Base-by-base conservation (phyloP, 2,113 vertebrate genomes). In the Coreoperca whiteheadi region DNA sequence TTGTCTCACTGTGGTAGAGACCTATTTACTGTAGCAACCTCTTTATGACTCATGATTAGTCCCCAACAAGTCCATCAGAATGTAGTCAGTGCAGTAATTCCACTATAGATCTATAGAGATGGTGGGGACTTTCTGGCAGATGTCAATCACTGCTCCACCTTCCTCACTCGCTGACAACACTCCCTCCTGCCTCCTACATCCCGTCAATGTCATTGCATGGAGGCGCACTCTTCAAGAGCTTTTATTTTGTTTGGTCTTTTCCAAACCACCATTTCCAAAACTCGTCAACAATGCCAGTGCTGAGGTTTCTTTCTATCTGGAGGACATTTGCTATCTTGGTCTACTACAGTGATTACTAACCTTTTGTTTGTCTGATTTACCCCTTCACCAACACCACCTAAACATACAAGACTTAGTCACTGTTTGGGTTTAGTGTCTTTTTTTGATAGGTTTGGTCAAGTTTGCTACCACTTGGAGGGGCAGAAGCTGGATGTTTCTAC, bases 21-120 rank as follows among this genome's bases (percentile, higher is more conserved):
- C 4, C 9, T 23, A 39, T 9, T 66, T 56, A 15, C 51, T 28
- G 4, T 25, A 56, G 54, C 54, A 57, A 6, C n/a, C 5, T 21
- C n/a, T 20, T 53, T 15, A 23, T 83, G 85, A 82, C 54, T 86
- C 69, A 6, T 60, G 4, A 37, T 28, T n/a, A n/a, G 57, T 50
- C 60, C 14, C 16, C n/a, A 28, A 51, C 50, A 39, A 63, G 18
- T 63, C 20, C 23, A 12, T 32, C 82, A 74, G 73, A 84, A 73
- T 77, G 59, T 11, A 25, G 43, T 74, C 63, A 2, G 46, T 39
- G 50, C 34, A 25, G 74, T 70, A 28, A 51, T 71, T 51, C 81
- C 28, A 69, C 71, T 48, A 2, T 21, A n/a, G 11, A 61, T 51
- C 21, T 25, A 25, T 34, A 60, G 59, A 66, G 28, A 81, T 25